Base-by-base conservation (phyloP, 1,140 invertebrate species). In the Pseudoatta argentina region DNA sequence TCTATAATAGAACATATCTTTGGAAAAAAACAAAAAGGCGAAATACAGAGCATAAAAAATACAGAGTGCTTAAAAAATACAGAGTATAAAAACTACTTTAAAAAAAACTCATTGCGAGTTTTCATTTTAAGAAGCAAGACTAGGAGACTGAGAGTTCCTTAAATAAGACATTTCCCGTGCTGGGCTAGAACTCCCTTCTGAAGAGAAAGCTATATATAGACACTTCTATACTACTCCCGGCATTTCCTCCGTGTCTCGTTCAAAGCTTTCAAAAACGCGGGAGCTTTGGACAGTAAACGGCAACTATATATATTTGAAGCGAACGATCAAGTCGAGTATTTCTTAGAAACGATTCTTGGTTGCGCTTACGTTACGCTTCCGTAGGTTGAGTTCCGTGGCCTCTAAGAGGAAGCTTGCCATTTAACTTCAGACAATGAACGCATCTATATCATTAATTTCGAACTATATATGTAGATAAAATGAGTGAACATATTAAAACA, bases 201-300 rank as follows among this genome's bases (percentile, higher is more conserved):
- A 21, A 57, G 44, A 57, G 44, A 83, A 75, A n/a, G 39, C 79
- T 83, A 83, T 83, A 75, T 83, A 75, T 83, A 83, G 75, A 51
- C 69, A 61, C 34, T 75, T 51, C 21, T 73, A 21, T 61, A 39
- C 30, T 24, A 21, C 69, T 75, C 79, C 24, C 39, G 66, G 66
- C 12, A 48, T 83, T 83, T 83, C 24, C 69, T 75, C 10, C 44
- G 14, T 34, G 34, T 82, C 55, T 16, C 79, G 69, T 8, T 30
- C 79, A 39, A 39, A 83, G 69, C 55, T 75, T 75, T 75, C 69
- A 44, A 75, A 73, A 83, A 44, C 69, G 34, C 69, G 24, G 39
- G 55, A 75, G 69, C 44, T 75, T 71, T 24, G 24, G 55, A 48
- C 57, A 24, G n/a, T 24, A 63, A 61, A 81, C 24, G 75, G 21